Evolutionary conservation across 2,888 invertebrate genomes (phyloP), one percentile per base, ranked within the genome.

Genomic region (Epsilonema sp.): DNA sequence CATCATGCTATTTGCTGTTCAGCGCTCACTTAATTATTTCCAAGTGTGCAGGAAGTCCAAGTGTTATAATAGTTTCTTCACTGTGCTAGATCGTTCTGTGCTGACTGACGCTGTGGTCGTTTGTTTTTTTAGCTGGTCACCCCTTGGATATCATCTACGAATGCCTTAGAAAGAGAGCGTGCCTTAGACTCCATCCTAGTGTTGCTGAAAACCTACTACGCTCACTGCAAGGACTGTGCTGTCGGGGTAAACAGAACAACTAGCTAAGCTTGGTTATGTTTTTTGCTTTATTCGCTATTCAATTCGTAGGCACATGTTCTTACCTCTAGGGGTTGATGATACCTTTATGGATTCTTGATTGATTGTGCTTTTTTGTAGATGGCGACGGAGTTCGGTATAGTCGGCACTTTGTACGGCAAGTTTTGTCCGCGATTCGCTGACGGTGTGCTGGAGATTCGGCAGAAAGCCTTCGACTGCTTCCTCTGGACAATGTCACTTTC

Each of bases 361-460:
- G n/a, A n/a, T n/a, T n/a, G n/a, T n/a, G n/a, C 25, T 22, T 11
- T 38, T 46, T 45, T 49, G 26, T 46, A 55, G 50, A 53, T 52
- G 16, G 62, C 62, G 2, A 53, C 56, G 1, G 63, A 63, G 24
- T 64, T 63, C 48, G 42, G 51, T 13, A 58, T 60, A 8, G 51
- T 63, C 38, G 55, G 57, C 48, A 56, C 55, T 5, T 50, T 62
- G 8, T 48, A 64, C 19, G 63, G 57, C 22, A 55, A 62, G 16
- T 51, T 62, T 20, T 52, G 58, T 20, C 63, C 63, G 2, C 55
- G 63, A 22, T 53, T 62, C 31, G 55, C 56, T 2, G 63, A 63
- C 50, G 55, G 58, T 5, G 42, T 58, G n/a, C 51, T 52, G 31
- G 50, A 53, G 26, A 58, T 63, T 25, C 52, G 63, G 3, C 40